Conservation (phyloP, 2,113 vertebrate genomes). For the Bos indicus region DNA sequence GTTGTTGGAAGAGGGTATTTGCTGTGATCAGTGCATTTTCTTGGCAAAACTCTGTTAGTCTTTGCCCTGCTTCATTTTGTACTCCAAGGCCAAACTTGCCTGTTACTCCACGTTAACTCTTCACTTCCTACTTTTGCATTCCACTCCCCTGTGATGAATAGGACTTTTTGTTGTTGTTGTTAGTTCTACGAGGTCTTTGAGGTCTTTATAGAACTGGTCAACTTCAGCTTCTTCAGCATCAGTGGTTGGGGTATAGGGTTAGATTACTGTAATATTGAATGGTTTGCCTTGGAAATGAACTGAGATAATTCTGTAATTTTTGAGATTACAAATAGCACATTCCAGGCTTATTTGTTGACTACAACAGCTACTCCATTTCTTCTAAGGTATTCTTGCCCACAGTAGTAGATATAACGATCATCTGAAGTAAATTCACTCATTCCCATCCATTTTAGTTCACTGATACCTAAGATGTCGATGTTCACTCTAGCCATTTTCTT, state of each 20-base stretch:
- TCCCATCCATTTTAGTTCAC: not conserved
- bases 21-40: not conserved
- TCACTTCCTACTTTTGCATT: too few relatives aligned
- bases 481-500: not conserved
- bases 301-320: not conserved
- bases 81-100: not conserved
- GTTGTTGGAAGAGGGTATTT: not conserved
- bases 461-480: not conserved
- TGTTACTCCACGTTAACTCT: not conserved
- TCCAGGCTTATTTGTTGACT: not conserved
- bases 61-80: not conserved
- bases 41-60: not conserved
- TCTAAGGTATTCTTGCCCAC: not conserved
- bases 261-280: not conserved
- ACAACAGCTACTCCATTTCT: not conserved
- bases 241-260: not conserved
- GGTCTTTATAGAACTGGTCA: not conserved
- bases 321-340: not conserved
- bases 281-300: not conserved
- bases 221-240: not conserved
- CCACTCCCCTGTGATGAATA: too few relatives aligned
- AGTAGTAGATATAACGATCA: not conserved
- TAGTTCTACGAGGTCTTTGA: not conserved
- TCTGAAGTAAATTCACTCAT: not conserved
- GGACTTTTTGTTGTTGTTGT: not conserved